phyloP scores from a whole-genome alignment of 2,113 vertebrate species.

The Spheniscus mendiculus region DNA sequence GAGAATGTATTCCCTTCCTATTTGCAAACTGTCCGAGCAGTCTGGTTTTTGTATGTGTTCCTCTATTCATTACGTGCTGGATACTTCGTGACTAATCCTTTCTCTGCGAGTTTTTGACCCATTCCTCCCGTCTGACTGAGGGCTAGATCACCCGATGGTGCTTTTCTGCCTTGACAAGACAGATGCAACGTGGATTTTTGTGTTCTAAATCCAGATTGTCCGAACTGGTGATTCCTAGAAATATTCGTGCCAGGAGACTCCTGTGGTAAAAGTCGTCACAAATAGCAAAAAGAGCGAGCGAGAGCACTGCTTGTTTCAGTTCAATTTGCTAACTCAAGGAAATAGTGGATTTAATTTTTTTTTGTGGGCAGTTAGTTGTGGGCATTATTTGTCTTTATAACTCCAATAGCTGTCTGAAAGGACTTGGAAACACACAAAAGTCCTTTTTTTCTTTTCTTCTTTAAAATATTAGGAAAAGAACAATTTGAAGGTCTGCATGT shows the following conservation, averaged over 20 bases:
- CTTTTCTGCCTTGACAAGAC: background rate
- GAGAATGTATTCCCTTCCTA: background rate
- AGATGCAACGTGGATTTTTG: background rate
- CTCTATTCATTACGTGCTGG: accelerated
- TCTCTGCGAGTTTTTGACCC: background rate
- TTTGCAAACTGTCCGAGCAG: background rate
- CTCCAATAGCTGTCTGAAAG: background rate
- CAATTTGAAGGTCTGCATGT: background rate
- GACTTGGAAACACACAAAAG: background rate
- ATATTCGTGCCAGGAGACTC: background rate
- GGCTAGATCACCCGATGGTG: accelerated
- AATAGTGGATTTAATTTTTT: background rate
- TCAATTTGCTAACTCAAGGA: background rate
- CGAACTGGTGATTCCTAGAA: background rate
- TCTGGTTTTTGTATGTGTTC: background rate
- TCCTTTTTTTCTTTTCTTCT: accelerated
- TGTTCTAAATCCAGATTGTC: background rate
- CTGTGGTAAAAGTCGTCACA: background rate
- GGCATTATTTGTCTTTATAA: background rate
- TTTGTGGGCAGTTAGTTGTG: background rate
- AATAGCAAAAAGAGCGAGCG: background rate
- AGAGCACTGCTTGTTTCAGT: background rate
- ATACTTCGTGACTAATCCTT: background rate
- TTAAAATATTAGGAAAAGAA: background rate
- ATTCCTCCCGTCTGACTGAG: accelerated